Conservation (phyloP, 1,140 invertebrate genomes). For the Andricus grossulariae region DNA sequence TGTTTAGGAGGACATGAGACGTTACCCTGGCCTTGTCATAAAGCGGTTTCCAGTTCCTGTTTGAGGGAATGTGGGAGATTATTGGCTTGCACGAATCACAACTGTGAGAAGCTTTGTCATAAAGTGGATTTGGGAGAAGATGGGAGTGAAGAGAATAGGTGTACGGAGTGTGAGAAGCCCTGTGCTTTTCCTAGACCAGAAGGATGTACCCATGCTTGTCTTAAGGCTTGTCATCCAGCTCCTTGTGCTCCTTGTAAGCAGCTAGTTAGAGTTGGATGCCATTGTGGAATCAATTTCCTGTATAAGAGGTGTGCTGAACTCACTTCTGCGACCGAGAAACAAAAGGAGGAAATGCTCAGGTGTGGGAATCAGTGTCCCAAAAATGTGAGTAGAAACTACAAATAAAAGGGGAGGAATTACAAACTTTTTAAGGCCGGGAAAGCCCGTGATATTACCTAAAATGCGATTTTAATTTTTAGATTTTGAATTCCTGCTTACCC, state of each 20-base stretch:
- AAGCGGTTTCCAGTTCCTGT: conserved; percentile 84
- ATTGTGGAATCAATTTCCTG: conserved; percentile 86
- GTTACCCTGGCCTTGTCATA: conserved; percentile 84
- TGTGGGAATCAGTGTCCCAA: conserved; percentile 92
- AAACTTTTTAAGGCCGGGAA: too few relatives aligned
- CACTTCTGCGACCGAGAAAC: conserved; percentile 73
- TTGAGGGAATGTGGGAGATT: conserved; percentile 82
- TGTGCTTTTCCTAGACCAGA: conserved; percentile 83
- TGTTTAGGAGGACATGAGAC: conserved; percentile 92
- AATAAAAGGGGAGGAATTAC: too few relatives aligned
- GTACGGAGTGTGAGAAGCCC: conserved; percentile 83
- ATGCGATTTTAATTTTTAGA: too few relatives aligned
- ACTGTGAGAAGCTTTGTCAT: conserved; percentile 86
- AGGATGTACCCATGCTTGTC: conserved; percentile 88
- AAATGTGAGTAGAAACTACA: conserved; percentile 78
- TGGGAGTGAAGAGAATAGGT: conserved; percentile 74
- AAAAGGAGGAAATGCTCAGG: conserved; percentile 78
- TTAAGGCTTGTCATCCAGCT: conserved; percentile 84
- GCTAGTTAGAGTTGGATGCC: conserved; percentile 84
- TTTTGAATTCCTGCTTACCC: too few relatives aligned
- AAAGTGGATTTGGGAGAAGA: conserved; percentile 70
- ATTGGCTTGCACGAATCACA: conserved; percentile 88
- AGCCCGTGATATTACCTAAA: too few relatives aligned
- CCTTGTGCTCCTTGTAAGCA: conserved; percentile 83
- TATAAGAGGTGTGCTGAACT: conserved; percentile 85